Conservation (phyloP, 2,888 invertebrate genomes). For the Stegana nigrithorax region DNA sequence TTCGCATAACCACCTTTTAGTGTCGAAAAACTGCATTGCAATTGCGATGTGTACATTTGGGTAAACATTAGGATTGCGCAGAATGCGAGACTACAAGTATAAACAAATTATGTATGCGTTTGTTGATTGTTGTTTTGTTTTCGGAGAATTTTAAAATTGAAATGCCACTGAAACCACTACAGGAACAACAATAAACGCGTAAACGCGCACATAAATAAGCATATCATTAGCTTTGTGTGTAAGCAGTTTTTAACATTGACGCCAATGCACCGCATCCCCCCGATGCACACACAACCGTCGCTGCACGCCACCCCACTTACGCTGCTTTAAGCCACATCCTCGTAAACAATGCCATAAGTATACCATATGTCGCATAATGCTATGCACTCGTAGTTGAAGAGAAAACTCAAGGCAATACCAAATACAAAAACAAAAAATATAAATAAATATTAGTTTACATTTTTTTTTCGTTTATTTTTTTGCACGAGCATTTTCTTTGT, state of each 20-base stretch:
- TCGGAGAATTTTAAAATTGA: conserved; percentile 5
- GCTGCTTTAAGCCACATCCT: no score
- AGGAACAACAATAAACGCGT: background rate
- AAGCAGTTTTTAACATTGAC: background rate
- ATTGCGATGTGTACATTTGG: background rate
- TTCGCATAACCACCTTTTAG: no score
- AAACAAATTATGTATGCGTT: background rate
- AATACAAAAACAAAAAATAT: background rate
- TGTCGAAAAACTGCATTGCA: no score
- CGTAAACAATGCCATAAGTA: no score
- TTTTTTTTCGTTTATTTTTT: background rate
- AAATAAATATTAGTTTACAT: conserved; percentile 2
- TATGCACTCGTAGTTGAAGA: no score
- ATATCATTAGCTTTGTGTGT: conserved; percentile 8
- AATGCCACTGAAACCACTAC: background rate
- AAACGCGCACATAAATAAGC: background rate
- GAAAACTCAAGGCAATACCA: no score
- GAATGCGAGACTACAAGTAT: no score
- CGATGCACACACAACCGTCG: no score
- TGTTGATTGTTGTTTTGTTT: background rate
- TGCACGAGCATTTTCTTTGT: background rate
- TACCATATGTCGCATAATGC: no score
- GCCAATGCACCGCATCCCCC: background rate
- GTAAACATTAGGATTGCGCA: no score
- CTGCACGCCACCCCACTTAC: no score